Conservation (phyloP, 2,797 vertebrate species). For the Coendou prehensilis region DNA sequence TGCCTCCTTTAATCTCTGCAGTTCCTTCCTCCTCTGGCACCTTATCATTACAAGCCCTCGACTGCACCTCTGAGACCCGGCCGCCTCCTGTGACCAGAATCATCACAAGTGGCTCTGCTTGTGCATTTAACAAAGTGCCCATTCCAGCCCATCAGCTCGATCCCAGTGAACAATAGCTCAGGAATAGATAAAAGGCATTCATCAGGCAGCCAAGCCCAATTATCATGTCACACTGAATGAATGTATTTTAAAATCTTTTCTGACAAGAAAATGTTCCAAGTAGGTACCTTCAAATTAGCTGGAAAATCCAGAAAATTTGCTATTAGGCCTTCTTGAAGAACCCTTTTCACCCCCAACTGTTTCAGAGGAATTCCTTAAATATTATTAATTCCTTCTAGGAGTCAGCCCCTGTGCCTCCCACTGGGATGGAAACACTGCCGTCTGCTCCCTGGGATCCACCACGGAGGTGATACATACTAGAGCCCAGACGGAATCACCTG, state of each 20-base stretch:
- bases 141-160: slow-evolving; percentile 75
- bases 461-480: neutral
- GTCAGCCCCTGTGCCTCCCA: slow-evolving; percentile 64
- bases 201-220: slow-evolving; percentile 85
- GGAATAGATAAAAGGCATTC: slow-evolving; percentile 85
- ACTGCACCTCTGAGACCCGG: neutral
- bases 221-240: slow-evolving; percentile 86
- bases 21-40: neutral
- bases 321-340: slow-evolving; percentile 79
- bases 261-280: slow-evolving; percentile 87
- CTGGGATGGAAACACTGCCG: slow-evolving; percentile 53
- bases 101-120: neutral
- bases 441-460: neutral
- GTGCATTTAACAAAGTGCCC: slow-evolving; percentile 78
- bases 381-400: slow-evolving; percentile 80
- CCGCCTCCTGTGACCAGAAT: neutral
- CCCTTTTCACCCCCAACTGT: slow-evolving; percentile 69
- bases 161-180: slow-evolving; percentile 81
- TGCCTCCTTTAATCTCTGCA: neutral
- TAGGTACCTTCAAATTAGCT: slow-evolving; percentile 87
- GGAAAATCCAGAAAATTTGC: slow-evolving; percentile 86
- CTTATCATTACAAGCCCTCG: neutral
- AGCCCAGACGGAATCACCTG: slow-evolving; percentile 1
- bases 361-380: slow-evolving; percentile 78
- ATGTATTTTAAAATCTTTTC: slow-evolving; percentile 87